Evolutionary conservation across 2,113 vertebrate species (phyloP), one percentile per base, ranked within the genome.

Genomic region (Pyxicephalus adspersus): DNA sequence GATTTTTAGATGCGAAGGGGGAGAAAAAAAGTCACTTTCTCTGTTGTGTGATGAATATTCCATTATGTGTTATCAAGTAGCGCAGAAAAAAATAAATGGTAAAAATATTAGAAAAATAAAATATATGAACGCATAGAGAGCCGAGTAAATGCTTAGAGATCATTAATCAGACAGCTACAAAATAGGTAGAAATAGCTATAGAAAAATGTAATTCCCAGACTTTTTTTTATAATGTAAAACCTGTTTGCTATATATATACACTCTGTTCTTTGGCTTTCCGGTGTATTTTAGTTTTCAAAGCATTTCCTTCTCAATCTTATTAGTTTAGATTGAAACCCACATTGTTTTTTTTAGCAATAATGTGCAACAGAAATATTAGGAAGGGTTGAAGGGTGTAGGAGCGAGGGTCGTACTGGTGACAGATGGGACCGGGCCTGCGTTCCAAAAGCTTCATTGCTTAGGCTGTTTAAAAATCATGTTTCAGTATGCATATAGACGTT

Each of bases 1-100:
- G 60, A 85, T 80, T 81, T 70, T 86, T 80, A 73, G 83, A 71
- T 83, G 87, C 91, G 90, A 89, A 91, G 89, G 90, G 55, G 45
- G 60, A 29, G 90, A 89, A 91, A 90, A 88, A 88, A 89, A 89
- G 92, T 92, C 85, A 84, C 84, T 79, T 93, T 93, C 91, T 90
- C 90, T 91, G 89, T 86, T 88, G 88, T 90, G 84, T 89, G 87
- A 92, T 94, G 94, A 93, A 89, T 88, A 89, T 93, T 90, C 89
- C 89, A 93, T 92, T 94, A 94, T 92, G 92, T 90, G 89, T 92
- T 91, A 91, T 92, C 91, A 92, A 87, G 90, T 70, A 90, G 91
- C 92, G 92, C 92, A 91, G 91, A 91, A 90, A 92, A 80, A 80
- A 93, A 92, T 85, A 86, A 91, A 91, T 91, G 90, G 87, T 87